phyloP scores from a whole-genome alignment of 1,140 invertebrate genomes.

The Macrocentrus cingulum region DNA sequence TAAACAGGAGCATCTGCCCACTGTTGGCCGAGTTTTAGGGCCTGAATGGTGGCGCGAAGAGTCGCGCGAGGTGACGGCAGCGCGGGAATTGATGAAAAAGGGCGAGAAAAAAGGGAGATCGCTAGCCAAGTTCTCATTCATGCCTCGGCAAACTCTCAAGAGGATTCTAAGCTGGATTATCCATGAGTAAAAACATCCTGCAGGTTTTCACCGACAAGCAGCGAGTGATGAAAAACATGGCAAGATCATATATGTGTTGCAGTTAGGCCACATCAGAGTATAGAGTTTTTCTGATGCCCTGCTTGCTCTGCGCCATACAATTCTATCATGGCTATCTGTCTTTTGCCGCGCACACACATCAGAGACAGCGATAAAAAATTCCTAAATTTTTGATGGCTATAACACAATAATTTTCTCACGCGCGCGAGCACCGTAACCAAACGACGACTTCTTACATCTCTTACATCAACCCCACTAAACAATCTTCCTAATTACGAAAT shows the following conservation, averaged over 20 bases:
- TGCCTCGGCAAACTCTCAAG: slow-evolving; percentile 34
- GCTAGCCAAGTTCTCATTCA: slow-evolving; percentile 25
- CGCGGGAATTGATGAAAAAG: slow-evolving; percentile 28
- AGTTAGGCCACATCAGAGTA: too few relatives aligned
- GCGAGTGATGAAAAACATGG: not conserved
- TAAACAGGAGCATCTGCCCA: slow-evolving; percentile 54
- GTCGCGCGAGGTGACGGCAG: slow-evolving; percentile 32
- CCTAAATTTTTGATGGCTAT: not conserved
- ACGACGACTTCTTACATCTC: not conserved
- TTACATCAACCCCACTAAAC: too few relatives aligned
- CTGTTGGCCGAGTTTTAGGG: slow-evolving; percentile 37
- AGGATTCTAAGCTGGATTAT: slow-evolving; percentile 57
- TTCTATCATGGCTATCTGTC: too few relatives aligned
- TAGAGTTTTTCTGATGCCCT: too few relatives aligned
- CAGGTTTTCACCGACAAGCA: not conserved
- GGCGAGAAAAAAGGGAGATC: slow-evolving; percentile 26
- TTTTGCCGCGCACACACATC: not conserved
- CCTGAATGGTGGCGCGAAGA: slow-evolving; percentile 14
- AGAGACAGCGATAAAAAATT: slow-evolving; percentile 1
- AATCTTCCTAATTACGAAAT: slow-evolving; percentile 25
- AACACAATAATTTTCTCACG: slow-evolving; percentile 1
- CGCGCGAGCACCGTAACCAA: not conserved
- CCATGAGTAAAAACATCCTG: slow-evolving; percentile 48
- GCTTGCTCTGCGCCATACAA: too few relatives aligned
- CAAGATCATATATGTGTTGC: not conserved